phyloP scores from a whole-genome alignment of 1,140 invertebrate genomes.

The Sminthurinus signatus region DNA sequence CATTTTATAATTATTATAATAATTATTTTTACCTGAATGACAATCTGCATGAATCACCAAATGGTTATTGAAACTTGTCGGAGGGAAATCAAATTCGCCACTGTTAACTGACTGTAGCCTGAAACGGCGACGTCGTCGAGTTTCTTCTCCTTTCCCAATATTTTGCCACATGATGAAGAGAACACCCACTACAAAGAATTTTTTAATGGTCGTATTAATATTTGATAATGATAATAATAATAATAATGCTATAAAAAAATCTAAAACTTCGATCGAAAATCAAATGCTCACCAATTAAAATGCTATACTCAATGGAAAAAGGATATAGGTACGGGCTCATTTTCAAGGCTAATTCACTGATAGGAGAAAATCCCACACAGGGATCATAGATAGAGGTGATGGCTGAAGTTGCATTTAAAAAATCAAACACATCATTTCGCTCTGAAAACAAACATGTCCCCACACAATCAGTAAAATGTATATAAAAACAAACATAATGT shows the following conservation, averaged over 20 bases:
- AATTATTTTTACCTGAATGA: slow-evolving; percentile 60
- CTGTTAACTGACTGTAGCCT: slow-evolving; percentile 26
- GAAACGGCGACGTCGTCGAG: slow-evolving; percentile 36
- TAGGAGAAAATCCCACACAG: slow-evolving; percentile 47
- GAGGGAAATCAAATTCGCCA: slow-evolving; percentile 22
- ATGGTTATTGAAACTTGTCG: slow-evolving; percentile 41
- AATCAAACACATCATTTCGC: slow-evolving; percentile 33
- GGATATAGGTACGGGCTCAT: slow-evolving; percentile 64
- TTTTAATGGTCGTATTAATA: too few relatives aligned
- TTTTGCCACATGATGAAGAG: slow-evolving; percentile 66
- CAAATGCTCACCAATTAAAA: slow-evolving; percentile 57
- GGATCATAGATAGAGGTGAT: slow-evolving; percentile 41
- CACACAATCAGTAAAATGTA: too few relatives aligned
- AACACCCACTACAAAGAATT: slow-evolving; percentile 56
- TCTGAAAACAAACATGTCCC: too few relatives aligned
- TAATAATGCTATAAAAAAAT: too few relatives aligned
- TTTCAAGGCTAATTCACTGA: slow-evolving; percentile 49
- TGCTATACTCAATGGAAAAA: slow-evolving; percentile 66
- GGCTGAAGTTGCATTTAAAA: slow-evolving; percentile 36
- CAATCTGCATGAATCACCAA: slow-evolving; percentile 60
- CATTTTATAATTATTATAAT: too few relatives aligned
- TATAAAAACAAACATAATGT: too few relatives aligned
- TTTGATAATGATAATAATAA: too few relatives aligned
- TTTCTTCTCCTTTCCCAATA: slow-evolving; percentile 53
- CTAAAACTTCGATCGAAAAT: too few relatives aligned